Conservation (phyloP, 2,888 invertebrate genomes). For the Trichogramma dendrolimi region DNA sequence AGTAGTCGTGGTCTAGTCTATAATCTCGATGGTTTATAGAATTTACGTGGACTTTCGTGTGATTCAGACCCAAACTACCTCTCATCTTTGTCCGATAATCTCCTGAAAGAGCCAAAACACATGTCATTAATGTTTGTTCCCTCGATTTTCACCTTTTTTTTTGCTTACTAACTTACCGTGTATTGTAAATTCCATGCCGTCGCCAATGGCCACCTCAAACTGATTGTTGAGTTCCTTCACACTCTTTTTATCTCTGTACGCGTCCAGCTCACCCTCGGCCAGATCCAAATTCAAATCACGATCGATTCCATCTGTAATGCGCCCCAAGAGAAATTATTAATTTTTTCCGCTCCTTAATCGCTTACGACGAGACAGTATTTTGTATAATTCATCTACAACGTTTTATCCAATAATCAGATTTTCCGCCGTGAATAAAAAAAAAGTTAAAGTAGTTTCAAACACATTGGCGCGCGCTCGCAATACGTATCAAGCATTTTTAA, state of each 20-base stretch:
- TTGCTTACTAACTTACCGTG: conserved; percentile 61
- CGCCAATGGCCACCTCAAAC: conserved; percentile 86
- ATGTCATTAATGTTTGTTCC: too few species aligned
- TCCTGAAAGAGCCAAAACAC: conserved; percentile 54
- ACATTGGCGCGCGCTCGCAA: conserved; percentile 12
- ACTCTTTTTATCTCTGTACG: conserved; percentile 79
- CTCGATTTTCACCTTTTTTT: too few species aligned
- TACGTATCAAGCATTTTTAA: conserved; percentile 20
- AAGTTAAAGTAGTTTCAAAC: too few species aligned
- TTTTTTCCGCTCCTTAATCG: too few species aligned
- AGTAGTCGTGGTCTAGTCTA: conserved; percentile 69
- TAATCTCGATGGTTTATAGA: conserved; percentile 78
- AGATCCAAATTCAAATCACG: conserved; percentile 64
- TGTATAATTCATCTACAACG: neutral
- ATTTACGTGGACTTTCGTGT: conserved; percentile 72
- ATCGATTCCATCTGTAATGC: conserved; percentile 60
- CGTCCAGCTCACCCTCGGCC: conserved; percentile 73
- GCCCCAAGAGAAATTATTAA: conserved; percentile 20
- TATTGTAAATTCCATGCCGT: conserved; percentile 90
- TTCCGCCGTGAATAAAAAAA: too few species aligned
- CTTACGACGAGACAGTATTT: conserved; percentile 11
- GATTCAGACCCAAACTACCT: conserved; percentile 75
- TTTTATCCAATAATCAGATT: neutral
- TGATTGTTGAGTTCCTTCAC: conserved; percentile 67
- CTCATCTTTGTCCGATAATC: conserved; percentile 78